These are phyloP conservation scores for Sarcophaga caerulescens DNA, from an alignment of 2,888 invertebrate species.

Conservation along the genomic window DNA sequence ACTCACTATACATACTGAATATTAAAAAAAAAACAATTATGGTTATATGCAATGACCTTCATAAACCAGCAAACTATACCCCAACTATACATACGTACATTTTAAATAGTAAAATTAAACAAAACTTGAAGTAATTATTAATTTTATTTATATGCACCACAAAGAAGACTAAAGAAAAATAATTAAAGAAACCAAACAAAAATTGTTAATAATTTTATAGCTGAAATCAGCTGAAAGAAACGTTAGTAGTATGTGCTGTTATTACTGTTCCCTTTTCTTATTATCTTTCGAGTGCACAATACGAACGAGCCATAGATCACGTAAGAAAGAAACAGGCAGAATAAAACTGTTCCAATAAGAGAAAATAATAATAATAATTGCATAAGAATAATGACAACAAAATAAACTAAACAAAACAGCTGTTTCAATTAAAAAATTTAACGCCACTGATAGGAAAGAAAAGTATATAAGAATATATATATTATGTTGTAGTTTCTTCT, in stretches of 20 bases:
- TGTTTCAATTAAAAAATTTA: constrained; percentile 5
- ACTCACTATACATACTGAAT: neutral
- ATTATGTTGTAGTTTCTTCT: neutral
- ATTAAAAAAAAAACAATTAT: neutral
- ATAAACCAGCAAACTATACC: constrained; percentile 7
- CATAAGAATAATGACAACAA: constrained; percentile 8
- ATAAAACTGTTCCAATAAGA: neutral
- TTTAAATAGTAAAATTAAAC: neutral
- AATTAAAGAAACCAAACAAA: neutral
- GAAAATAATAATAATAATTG: neutral
- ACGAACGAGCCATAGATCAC: constrained; percentile 12
- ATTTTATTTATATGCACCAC: neutral
- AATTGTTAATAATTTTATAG: neutral
- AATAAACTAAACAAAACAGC: constrained; percentile 13
- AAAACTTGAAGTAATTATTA: neutral
- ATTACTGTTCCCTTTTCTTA: neutral
- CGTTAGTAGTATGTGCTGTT: neutral
- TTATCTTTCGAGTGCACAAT: constrained; percentile 4
- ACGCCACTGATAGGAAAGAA: neutral
- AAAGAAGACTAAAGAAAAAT: neutral
- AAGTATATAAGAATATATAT: neutral
- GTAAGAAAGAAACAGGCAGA: constrained; percentile 2
- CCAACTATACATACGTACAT: neutral
- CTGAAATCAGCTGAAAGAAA: constrained; percentile 21
- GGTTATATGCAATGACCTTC: constrained; percentile 16